phyloP scores from a whole-genome alignment of 92 coral and sea anemone genomes.

The Phymanthus crucifer region DNA sequence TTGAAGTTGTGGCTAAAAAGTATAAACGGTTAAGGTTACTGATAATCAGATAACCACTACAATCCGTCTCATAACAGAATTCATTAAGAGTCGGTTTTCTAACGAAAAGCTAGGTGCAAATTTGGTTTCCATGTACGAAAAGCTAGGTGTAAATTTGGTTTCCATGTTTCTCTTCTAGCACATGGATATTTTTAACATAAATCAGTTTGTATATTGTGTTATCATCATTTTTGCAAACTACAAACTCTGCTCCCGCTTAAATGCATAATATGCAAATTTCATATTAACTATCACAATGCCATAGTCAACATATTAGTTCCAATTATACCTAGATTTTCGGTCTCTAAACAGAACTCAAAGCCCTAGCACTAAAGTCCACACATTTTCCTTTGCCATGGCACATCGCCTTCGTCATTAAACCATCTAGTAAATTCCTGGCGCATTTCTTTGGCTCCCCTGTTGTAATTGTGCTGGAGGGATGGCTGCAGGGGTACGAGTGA shows the following conservation, averaged over 20 bases:
- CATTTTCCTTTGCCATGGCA: constrained; percentile 50
- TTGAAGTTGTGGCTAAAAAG: too few species aligned
- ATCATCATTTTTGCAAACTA: constrained; percentile 32
- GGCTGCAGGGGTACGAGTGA: constrained; percentile 35
- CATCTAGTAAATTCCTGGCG: constrained; percentile 46
- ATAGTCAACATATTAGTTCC: constrained; percentile 21
- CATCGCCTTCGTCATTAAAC: constrained; percentile 52
- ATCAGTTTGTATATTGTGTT: constrained; percentile 27
- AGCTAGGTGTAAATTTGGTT: neutral
- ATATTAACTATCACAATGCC: constrained; percentile 42
- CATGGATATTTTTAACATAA: neutral
- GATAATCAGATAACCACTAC: too few species aligned
- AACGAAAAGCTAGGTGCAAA: too few species aligned
- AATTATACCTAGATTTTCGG: constrained; percentile 22
- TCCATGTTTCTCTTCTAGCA: neutral
- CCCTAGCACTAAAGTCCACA: constrained; percentile 47
- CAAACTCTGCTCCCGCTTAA: constrained; percentile 34
- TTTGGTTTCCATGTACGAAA: too few species aligned
- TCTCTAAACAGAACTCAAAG: constrained; percentile 36
- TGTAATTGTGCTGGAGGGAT: constrained; percentile 19
- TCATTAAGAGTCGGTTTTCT: too few species aligned
- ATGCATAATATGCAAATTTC: constrained; percentile 28
- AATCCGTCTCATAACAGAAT: too few species aligned
- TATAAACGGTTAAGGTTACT: too few species aligned
- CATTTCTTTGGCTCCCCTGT: constrained; percentile 48